Evolutionary conservation across 1,140 invertebrate species (phyloP).

Genomic region (Drosophila sucinea): DNA sequence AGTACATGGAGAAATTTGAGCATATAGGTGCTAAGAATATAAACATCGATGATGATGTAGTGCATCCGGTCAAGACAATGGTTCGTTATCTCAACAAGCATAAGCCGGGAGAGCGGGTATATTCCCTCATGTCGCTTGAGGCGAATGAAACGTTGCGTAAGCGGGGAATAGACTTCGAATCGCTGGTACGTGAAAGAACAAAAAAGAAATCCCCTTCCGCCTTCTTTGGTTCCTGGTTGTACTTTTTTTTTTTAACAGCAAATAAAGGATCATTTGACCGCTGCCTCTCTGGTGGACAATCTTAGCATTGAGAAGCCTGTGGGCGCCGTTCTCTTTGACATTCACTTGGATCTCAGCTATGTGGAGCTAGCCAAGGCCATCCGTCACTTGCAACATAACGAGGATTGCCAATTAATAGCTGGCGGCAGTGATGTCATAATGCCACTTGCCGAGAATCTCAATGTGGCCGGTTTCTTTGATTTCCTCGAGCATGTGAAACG

Average conservation of each 20-base stretch:
- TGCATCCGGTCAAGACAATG: constrained; percentile 74
- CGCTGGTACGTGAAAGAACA: constrained; percentile 53
- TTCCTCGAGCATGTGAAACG: constrained; percentile 84
- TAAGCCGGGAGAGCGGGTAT: constrained; percentile 55
- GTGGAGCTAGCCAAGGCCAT: constrained; percentile 71
- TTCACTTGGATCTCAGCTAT: constrained; percentile 71
- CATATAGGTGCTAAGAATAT: constrained; percentile 59
- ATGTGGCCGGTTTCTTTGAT: constrained; percentile 80
- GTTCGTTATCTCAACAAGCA: constrained; percentile 65
- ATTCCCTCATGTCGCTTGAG: constrained; percentile 64
- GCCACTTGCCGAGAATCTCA: constrained; percentile 62
- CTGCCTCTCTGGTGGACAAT: constrained; percentile 52
- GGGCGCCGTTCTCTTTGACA: constrained; percentile 72
- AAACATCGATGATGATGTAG: constrained; percentile 62
- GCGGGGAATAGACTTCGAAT: constrained; percentile 65
- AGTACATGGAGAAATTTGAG: constrained; percentile 76
- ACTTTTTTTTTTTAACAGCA: constrained; percentile 39
- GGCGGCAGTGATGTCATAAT: constrained; percentile 70
- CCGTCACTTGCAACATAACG: constrained; percentile 59
- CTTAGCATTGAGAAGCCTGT: constrained; percentile 60
- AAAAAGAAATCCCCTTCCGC: background rate
- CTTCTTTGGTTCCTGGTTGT: background rate
- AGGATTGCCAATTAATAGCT: constrained; percentile 62
- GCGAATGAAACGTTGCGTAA: constrained; percentile 74
- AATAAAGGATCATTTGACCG: constrained; percentile 69